These are phyloP conservation scores for Lagopus muta DNA, from an alignment of 2,113 vertebrate species.

Conservation along the genomic window DNA sequence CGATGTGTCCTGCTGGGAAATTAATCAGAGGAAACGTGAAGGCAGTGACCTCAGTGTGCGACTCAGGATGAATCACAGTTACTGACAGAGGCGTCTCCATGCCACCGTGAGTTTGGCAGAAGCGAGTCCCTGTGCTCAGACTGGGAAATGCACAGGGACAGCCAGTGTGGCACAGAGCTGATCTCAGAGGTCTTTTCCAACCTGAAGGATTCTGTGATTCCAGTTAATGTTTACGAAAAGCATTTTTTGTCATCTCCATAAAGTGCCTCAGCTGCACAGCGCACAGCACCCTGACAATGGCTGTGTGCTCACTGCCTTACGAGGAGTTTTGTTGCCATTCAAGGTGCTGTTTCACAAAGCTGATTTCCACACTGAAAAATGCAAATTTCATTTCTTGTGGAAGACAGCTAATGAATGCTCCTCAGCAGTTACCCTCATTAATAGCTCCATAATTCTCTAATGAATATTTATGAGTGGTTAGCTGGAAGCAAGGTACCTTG, in stretches of 20 bases:
- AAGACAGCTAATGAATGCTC: conserved; percentile 39
- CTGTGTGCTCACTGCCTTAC: background rate
- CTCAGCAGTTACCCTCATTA: conserved; percentile 14
- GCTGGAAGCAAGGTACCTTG: conserved; percentile 1
- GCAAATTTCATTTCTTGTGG: conserved; percentile 36
- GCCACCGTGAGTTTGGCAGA: background rate
- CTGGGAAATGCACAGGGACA: too few relatives aligned
- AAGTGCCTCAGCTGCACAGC: accelerated
- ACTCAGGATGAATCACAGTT: background rate
- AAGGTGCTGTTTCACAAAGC: background rate
- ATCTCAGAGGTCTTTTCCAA: too few relatives aligned
- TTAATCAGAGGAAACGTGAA: background rate
- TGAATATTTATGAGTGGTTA: conserved; percentile 19
- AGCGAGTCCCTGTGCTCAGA: background rate
- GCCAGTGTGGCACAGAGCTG: too few relatives aligned
- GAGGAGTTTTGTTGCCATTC: background rate
- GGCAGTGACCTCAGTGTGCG: background rate
- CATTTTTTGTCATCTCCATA: accelerated
- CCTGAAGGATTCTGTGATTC: too few relatives aligned
- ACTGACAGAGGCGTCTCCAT: accelerated
- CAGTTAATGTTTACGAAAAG: background rate
- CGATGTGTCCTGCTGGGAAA: background rate
- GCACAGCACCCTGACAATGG: background rate
- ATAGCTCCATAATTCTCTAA: conserved; percentile 46
- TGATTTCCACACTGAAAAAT: background rate